Evolutionary conservation across 1,140 invertebrate genomes (phyloP), one percentile per base, ranked within the genome.

Genomic region (Diploscapter pachys): DNA sequence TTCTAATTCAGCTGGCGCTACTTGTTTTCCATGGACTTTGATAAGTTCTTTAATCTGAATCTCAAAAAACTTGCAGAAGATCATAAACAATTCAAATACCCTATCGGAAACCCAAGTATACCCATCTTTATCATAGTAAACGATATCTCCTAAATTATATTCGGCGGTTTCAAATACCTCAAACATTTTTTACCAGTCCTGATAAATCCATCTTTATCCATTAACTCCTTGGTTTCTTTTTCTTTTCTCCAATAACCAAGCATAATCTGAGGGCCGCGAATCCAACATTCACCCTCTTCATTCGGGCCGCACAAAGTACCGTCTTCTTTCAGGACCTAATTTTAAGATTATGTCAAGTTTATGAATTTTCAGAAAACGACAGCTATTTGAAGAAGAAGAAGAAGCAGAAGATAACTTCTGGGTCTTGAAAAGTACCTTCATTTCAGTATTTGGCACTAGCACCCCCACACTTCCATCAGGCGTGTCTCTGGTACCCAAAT

Each of bases 191-290:
- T 31, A 31, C 31, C 73, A 4, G 73, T 74, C 56, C 73, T 57
- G 65, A 74, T 74, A 48, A 62, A 74, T 4, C 73, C 73, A 51
- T 74, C 65, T 56, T 74, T 64, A 53, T 74, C 73, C 3, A 69
- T 8, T 50, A 56, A 5, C 8, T 57, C 73, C 5, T 64, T 31
- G 13, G 54, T 56, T 8, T 57, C 52, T 6, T 68, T 5, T 8
- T 64, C 63, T 64, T 57, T 74, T 50, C 70, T 74, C 73, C 73
- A 74, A 49, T 74, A 74, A 3, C 73, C 73, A 31, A 69, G 68
- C 73, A 74, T 74, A 52, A 74, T 74, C 59, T 74, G 73, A 9
- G 73, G 65, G 51, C 73, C 73, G 51, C 59, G n/a, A 52, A 74
- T 50, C 73, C 73, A 74, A 56, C 68, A n/a, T 69, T 74, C 73